Base-by-base conservation (phyloP, 2,888 invertebrate species). In the Clunio marinus region DNA sequence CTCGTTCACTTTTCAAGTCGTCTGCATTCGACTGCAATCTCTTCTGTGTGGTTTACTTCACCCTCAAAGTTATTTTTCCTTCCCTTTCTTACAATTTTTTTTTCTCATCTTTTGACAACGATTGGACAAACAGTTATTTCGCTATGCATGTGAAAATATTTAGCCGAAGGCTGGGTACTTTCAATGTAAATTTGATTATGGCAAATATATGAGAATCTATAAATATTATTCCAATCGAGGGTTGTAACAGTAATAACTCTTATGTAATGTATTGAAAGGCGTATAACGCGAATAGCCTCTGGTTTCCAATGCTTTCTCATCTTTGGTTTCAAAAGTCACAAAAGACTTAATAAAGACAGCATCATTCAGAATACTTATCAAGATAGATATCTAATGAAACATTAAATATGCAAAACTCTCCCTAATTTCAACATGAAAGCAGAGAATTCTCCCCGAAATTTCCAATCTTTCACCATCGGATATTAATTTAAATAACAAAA, bases 131-230 rank as follows among this genome's bases (percentile, higher is more conserved):
- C 57, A 57, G n/a, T 27, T 25, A 22, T 22, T 51, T 51, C 22
- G 3, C 51, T 51, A 22, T n/a, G 57, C 27, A 57, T 57, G 57
- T 57, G 57, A 57, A 57, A 57, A 57, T 57, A 57, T 57, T 57
- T 57, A 15, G 15, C 57, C 57, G 57, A 8, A 10, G 57, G 57
- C 57, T 24, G 20, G 8, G 10, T 57, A n/a, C 57, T 27, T 57
- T 66, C 27, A 63, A 66, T 66, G 66, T 51, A 66, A 66, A 66
- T 66, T 66, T 66, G 66, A 66, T 66, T 66, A 66, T n/a, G n/a
- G 66, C 66, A 66, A 66, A 66, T 66, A 66, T 32, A 57, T n/a
- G n/a, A n/a, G n/a, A n/a, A n/a, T n/a, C n/a, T n/a, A 51, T 25
- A 27, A 57, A 3, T 45, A 5, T 45, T 45, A 15, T 13, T 15